phyloP scores from a whole-genome alignment of 2,113 vertebrate species.

The Nansenia antarctica region DNA sequence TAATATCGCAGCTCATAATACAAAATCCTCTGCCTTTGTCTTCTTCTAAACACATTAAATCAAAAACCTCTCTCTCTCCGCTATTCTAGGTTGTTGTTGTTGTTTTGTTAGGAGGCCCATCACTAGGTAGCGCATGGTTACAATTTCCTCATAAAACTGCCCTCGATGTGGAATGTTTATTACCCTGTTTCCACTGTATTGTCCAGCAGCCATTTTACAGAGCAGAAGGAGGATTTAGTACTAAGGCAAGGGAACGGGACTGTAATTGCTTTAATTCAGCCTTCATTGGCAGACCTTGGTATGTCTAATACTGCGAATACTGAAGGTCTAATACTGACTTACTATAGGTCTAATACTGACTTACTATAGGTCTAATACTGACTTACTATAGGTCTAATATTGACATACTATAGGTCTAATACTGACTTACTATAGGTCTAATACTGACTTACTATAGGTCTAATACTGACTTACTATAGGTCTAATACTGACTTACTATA shows the following conservation, averaged over 20 bases:
- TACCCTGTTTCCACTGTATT: constrained; percentile 33
- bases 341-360: too few relatives aligned
- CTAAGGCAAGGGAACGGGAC: constrained; percentile 8
- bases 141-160: constrained; percentile 17
- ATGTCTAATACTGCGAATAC: background rate
- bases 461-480: too few relatives aligned
- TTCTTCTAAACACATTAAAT: background rate
- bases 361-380: too few relatives aligned
- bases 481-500: too few relatives aligned
- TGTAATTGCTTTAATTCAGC: constrained; percentile 21
- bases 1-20: background rate
- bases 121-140: constrained; percentile 11
- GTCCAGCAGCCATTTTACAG: constrained; percentile 29
- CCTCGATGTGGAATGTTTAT: constrained; percentile 29
- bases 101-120: constrained; percentile 14
- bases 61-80: background rate
- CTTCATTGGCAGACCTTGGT: background rate
- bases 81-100: background rate
- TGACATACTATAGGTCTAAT: too few relatives aligned
- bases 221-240: constrained; percentile 18
- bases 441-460: too few relatives aligned
- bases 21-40: background rate
- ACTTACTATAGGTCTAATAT: too few relatives aligned
- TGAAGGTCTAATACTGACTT: too few relatives aligned
- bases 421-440: too few relatives aligned